Evolutionary conservation across 2,113 vertebrate genomes (phyloP).

Genomic region (Otus sunia): DNA sequence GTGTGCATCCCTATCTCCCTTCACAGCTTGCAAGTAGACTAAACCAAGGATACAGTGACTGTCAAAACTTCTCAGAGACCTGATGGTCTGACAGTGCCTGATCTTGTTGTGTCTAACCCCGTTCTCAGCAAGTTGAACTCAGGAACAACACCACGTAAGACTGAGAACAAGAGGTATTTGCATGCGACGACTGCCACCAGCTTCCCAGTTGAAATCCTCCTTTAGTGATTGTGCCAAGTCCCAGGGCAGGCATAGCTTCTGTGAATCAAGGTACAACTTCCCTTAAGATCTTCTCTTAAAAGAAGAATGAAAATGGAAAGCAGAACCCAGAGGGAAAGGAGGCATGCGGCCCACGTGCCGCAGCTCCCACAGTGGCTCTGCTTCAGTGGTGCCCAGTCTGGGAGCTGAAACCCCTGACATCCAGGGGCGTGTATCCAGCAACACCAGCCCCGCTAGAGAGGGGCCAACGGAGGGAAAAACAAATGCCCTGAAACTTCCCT

Average conservation of each 20-base stretch:
- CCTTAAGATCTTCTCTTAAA: not conserved
- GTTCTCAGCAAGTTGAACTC: too few species aligned
- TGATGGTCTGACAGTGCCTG: too few species aligned
- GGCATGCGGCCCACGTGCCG: not conserved
- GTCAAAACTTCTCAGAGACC: too few species aligned
- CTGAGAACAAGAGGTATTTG: too few species aligned
- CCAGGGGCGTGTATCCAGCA: not conserved
- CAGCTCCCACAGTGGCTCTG: not conserved
- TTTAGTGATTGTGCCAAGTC: too few species aligned
- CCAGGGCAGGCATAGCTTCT: not conserved
- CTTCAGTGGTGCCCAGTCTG: accelerated
- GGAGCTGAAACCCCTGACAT: not conserved
- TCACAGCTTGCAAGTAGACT: not conserved
- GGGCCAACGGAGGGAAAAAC: accelerated
- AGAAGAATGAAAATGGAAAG: not conserved
- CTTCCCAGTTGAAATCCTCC: too few species aligned
- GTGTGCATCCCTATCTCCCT: not conserved
- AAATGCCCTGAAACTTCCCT: not conserved
- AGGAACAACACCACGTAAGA: too few species aligned
- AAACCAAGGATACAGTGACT: too few species aligned
- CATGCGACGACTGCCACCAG: too few species aligned
- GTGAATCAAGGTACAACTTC: not conserved
- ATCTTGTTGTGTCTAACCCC: too few species aligned
- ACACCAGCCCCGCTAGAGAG: not conserved
- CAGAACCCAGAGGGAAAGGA: not conserved